Base-by-base conservation (phyloP, 2,888 invertebrate genomes). In the Leptopilina drosophilae region DNA sequence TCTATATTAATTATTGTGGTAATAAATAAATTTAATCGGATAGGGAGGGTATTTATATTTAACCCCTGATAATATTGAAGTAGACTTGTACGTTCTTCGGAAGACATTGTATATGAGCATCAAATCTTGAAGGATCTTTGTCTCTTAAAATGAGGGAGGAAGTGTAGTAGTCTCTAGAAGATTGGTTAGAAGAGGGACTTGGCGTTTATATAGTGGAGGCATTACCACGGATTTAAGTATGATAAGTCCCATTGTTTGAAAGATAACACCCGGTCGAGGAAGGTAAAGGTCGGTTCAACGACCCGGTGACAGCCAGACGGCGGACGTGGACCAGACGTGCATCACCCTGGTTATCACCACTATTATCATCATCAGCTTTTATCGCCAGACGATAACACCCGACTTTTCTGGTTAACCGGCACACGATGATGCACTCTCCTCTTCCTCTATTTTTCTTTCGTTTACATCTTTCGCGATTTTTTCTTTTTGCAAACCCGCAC, bases 211-310 rank as follows among this genome's bases (percentile, higher is more conserved):
- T 75, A 67, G 59, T 83, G 86, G 81, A 84, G 42, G 84, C 84
- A 88, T 82, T 88, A 42, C 67, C 33, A 69, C 53, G 73, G 56
- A 40, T 40, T 88, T 85, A 87, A 87, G 85, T 85, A 85, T 84
- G 87, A 87, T 87, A 87, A 87, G 88, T 86, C 84, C 84, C 82
- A 84, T 80, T 80, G 87, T 87, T 87, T 87, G 86, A 87, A 88
- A 88, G 87, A 87, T 53, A 56, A 69, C 82, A 87, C 83, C 83
- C 87, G 87, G 93, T 95, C 95, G 94, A 94, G 93, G 93, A 93
- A 91, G 84, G 86, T 94, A 92, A 93, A 93, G 93, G 93, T 91
- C 83, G 87, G 89, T 88, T 88, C 89, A 89, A 88, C 88, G 88
- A 88, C 89, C 93, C 93, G 93, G 85, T 88, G 89, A 89, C 89